Evolutionary conservation across 92 coral and sea anemone species (phyloP), one percentile per base, ranked within the genome.

Genomic region (Heliopora coerulea): DNA sequence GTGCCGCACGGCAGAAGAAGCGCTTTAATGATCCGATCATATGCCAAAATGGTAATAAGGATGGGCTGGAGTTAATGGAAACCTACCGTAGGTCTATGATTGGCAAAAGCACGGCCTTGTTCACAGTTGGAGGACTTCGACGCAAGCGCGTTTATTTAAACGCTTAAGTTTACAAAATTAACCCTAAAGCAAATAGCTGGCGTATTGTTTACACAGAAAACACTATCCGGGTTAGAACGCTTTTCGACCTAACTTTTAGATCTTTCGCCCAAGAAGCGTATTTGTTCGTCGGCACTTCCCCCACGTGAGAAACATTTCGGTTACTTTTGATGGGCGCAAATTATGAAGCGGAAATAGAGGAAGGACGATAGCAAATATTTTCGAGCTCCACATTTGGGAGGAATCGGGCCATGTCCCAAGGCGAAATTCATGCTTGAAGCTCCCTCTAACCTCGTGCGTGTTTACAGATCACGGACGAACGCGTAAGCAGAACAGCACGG

Each of bases 31-130:
- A 70, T 46, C 29, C 26, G 77, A 39, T 50, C 77, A 32, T 52
- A 70, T 70, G 63, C 77, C 54, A 24, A 28, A 9, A 23, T 42
- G 32, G 34, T 70, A 70, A 70, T 70, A 70, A 70, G 57, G 56
- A 25, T 50, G 34, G 56, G 77, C 77, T 54, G 46, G 25, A 44
- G 62, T 70, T 70, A 70, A 70, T 70, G 32, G 77, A 70, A 70
- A 34, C 77, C 49, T 24, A 52, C 77, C 56, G 77, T 70, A 54
- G 77, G 74, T 29, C 77, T 29, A 19, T 70, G 77, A 70, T 70
- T 70, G 77, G 77, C 63, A 70, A 70, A 49, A 33, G 0, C 40
- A 11, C 46, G 32, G 49, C 15, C 49, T 35, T 70, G 49, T 21
- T 18, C 77, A 70, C 77, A 70, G 77, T 70, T 70, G 77, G 77